Evolutionary conservation across 2,113 vertebrate genomes (phyloP).

Genomic region (Corythornis madagascariensis): DNA sequence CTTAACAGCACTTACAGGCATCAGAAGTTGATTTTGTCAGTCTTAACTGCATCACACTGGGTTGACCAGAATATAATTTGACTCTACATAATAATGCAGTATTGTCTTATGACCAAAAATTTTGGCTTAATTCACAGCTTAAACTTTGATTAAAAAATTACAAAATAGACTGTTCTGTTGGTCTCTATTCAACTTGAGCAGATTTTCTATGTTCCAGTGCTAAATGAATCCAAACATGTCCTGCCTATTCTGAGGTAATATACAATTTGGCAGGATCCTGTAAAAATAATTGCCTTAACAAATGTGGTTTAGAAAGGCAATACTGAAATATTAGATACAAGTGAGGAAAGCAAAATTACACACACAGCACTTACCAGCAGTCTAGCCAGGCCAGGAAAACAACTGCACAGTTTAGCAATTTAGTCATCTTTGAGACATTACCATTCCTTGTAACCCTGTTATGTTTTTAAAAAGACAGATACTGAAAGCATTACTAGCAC

Average conservation of each 20-base stretch:
- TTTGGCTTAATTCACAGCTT: conserved; percentile 42
- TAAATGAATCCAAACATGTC: conserved; percentile 15
- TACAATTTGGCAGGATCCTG: background rate
- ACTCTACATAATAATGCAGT: background rate
- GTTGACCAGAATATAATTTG: background rate
- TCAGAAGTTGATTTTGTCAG: background rate
- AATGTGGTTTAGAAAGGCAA: conserved; percentile 32
- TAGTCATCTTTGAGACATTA: conserved; percentile 12
- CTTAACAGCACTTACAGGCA: background rate
- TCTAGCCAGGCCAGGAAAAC: conserved; percentile 43
- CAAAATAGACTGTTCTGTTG: conserved; percentile 14
- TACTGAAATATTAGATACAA: background rate
- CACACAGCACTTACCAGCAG: conserved; percentile 40
- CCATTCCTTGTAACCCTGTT: background rate
- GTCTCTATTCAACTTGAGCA: conserved; percentile 25
- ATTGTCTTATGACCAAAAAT: background rate
- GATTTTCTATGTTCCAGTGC: conserved; percentile 13
- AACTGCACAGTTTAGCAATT: conserved; percentile 21
- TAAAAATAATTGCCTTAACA: conserved; percentile 41
- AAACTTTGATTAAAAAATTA: conserved; percentile 25
- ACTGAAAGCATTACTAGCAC: background rate
- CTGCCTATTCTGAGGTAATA: background rate
- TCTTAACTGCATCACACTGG: background rate
- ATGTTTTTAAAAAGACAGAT: background rate
- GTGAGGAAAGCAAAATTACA: conserved; percentile 27